Percentiles rank a stretch among this genome's conserved stretches.
Conservation (phyloP, 92 coral and sea anemone species). For the Ricordea florida region DNA sequence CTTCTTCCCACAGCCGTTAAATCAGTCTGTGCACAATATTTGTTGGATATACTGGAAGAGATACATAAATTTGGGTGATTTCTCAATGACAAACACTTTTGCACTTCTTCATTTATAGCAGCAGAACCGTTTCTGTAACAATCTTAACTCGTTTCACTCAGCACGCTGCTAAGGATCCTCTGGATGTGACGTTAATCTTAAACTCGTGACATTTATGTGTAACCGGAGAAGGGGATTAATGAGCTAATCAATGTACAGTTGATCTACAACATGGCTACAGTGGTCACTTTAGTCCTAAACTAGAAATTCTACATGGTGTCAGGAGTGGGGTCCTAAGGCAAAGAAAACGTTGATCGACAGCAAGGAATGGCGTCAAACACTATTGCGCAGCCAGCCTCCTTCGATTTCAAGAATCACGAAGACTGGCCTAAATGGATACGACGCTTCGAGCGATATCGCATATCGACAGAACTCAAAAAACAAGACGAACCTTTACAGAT, state of each 20-base stretch:
- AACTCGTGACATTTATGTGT: background rate
- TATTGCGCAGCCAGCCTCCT: slow-evolving; percentile 35
- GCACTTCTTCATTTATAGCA: too few relatives aligned
- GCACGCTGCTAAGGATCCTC: background rate
- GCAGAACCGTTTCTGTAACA: too few relatives aligned
- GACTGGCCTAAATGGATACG: slow-evolving; percentile 41
- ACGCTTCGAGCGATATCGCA: slow-evolving; percentile 21
- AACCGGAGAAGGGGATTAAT: background rate
- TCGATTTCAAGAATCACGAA: slow-evolving; percentile 9
- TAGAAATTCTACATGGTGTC: too few relatives aligned
- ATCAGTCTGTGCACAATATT: too few relatives aligned
- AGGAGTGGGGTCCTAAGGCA: too few relatives aligned
- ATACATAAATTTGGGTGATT: too few relatives aligned
- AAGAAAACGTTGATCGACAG: too few relatives aligned
- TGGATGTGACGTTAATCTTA: background rate
- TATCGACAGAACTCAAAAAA: slow-evolving; percentile 21
- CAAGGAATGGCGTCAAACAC: background rate
- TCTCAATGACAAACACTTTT: too few relatives aligned
- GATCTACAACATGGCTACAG: slow-evolving; percentile 2
- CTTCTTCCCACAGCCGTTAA: too few relatives aligned
- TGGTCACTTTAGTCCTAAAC: too few relatives aligned
- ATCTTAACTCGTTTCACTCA: too few relatives aligned
- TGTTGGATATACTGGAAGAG: too few relatives aligned
- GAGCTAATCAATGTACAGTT: background rate
- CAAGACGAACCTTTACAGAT: slow-evolving; percentile 15